Base-by-base conservation (phyloP, 2,888 invertebrate genomes). In the Horisme vitalbata region DNA sequence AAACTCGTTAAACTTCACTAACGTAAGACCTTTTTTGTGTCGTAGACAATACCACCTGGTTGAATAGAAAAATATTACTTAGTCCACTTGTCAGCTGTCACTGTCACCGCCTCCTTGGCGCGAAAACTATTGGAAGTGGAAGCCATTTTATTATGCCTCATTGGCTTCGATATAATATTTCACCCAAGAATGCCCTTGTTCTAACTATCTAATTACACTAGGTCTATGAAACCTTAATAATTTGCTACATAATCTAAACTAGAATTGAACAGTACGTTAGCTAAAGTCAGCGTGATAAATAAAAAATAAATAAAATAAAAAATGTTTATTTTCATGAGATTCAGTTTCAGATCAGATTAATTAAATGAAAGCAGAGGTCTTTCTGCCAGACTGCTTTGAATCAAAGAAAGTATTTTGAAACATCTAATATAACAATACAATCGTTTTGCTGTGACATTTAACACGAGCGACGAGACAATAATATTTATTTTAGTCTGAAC, bases 161-260 rank as follows among this genome's bases (percentile, higher is more conserved):
- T 32, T 31, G 62, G 60, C 55, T 62, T 62, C 62, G 6, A 55
- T 57, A 62, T 62, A 55, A 52, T 50, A 55, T 62, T 53, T 48
- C 58, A 53, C 36, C 28, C 15, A 27, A 45, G 39, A 38, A 21
- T 49, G 28, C 38, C 37, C 36, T 31, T 37, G 9, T 41, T 23
- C 38, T 33, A 26, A 1, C 2, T 21, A 51, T 60, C 56, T 49
- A 39, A 47, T 60, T 56, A 58, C 58, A 26, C 41, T 48, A 52
- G 48, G 13, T 32, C 61, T 57, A 61, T 41, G 61, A 59, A 59
- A 33, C 58, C 58, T 45, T 58, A 52, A 28, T 7, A 50, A 28
- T 43, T 18, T n/a, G n/a, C 13, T 9, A 28, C 7, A 1, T 4
- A 13, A 28, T 7, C n/a, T n/a, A n/a, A n/a, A n/a, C n/a, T n/a